Percentiles rank a stretch among this genome's conserved stretches.
These are phyloP conservation scores for Danio tinwini DNA, from an alignment of 2,797 vertebrate genomes.

Conservation along the genomic window DNA sequence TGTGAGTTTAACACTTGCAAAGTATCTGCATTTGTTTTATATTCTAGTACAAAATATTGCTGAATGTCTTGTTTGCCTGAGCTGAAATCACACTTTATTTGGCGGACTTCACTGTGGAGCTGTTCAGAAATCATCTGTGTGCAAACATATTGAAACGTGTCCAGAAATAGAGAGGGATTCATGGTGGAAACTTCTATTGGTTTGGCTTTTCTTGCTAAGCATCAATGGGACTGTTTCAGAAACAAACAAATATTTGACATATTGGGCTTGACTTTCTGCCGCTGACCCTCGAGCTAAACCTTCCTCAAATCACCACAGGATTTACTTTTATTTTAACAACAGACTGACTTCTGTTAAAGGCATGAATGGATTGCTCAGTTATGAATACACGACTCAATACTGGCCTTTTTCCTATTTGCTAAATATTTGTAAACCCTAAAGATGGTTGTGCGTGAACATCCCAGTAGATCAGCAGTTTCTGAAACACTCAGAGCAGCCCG, in stretches of 20 bases:
- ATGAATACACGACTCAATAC: conserved; percentile 44
- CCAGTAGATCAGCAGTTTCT: too few species aligned
- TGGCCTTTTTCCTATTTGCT: conserved; percentile 17
- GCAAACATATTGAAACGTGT: conserved; percentile 5
- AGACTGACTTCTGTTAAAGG: conserved; percentile 1
- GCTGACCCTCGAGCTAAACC: neutral
- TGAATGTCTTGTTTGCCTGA: neutral
- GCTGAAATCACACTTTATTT: conserved; percentile 7
- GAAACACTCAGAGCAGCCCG: too few species aligned
- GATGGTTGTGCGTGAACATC: too few species aligned
- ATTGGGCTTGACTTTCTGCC: conserved; percentile 27
- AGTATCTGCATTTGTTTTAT: neutral
- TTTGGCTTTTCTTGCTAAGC: neutral
- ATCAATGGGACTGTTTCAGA: conserved; percentile 12
- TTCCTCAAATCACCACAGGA: conserved; percentile 14
- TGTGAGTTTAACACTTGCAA: neutral
- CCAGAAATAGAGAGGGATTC: neutral
- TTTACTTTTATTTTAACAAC: conserved; percentile 31
- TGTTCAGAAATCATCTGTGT: neutral
- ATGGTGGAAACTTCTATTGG: neutral
- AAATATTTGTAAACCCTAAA: too few species aligned
- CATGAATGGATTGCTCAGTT: conserved; percentile 48
- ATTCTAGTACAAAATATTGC: neutral
- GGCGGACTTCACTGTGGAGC: conserved; percentile 1
- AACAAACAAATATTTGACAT: conserved; percentile 15